Conservation (phyloP, 2,113 vertebrate genomes). For the Pterocles burchelli region DNA sequence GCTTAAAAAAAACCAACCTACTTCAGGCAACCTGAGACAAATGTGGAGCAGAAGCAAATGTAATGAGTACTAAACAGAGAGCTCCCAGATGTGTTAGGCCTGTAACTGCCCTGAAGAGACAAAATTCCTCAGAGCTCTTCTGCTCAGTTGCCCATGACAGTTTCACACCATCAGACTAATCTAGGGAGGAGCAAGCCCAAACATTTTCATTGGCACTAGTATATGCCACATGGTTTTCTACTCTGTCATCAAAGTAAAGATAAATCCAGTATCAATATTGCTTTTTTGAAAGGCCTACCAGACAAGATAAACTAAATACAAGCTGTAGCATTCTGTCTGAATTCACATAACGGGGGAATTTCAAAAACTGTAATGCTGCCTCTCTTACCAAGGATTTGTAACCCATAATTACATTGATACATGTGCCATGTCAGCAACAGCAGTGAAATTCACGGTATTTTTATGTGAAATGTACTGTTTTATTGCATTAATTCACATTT, state of each 20-base stretch:
- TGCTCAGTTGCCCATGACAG: background rate
- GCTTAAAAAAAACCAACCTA: background rate
- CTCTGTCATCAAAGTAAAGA: slow-evolving; percentile 44
- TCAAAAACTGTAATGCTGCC: slow-evolving; percentile 53
- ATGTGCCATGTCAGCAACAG: slow-evolving; percentile 76
- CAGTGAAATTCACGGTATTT: slow-evolving; percentile 80
- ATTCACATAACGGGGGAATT: slow-evolving; percentile 64
- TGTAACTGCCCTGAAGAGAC: background rate
- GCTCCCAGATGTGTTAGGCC: background rate
- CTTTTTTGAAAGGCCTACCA: slow-evolving; percentile 39
- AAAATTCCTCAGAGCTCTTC: background rate
- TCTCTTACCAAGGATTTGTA: slow-evolving; percentile 75
- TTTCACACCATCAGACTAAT: background rate
- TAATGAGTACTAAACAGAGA: background rate
- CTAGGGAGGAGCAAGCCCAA: slow-evolving; percentile 8
- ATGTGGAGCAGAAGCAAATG: background rate
- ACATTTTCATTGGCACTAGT: background rate
- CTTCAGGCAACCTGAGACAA: background rate
- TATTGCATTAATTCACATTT: slow-evolving; percentile 85
- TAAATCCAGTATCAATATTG: slow-evolving; percentile 42
- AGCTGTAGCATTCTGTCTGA: slow-evolving; percentile 53
- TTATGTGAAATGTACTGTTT: slow-evolving; percentile 83
- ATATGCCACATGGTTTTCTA: slow-evolving; percentile 21
- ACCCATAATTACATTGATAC: slow-evolving; percentile 79
- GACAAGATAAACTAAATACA: slow-evolving; percentile 41